Evolutionary conservation across 2,888 invertebrate genomes (phyloP), one percentile per base, ranked within the genome.

Genomic region (Azorinus chamasolen): DNA sequence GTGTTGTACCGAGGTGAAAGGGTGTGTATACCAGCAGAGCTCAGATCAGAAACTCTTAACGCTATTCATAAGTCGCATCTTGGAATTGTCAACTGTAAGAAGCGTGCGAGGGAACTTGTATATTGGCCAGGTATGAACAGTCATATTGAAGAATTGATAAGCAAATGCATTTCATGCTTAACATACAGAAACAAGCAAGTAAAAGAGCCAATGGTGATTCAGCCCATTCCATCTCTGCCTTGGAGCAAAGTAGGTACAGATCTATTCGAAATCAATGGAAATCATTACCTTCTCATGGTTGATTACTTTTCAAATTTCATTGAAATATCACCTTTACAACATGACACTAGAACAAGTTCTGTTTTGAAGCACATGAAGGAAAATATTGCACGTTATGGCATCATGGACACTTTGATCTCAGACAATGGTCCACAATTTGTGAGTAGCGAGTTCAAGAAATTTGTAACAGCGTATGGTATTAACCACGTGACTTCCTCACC

Each of bases 381-480:
- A 46, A 72, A 63, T 51, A 77, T 78, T 54, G 76, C 79, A 2
- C 18, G 76, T 18, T 74, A 75, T 68, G 81, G 80, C 22, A 78
- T 83, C 20, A 75, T 72, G 54, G 74, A 69, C 62, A 64, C 37
- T 12, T 37, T 81, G 0, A 53, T 74, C 4, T 66, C 63, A 41
- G 84, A 84, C 45, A 61, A 1, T 61, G n/a, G n/a, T n/a, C n/a
- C n/a, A n/a, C n/a, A n/a, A n/a, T n/a, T n/a, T n/a, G n/a, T n/a
- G n/a, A n/a, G 75, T 48, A 2, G 16, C 1, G 69, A 80, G 39
- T 83, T 82, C 48, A 64, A 57, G 39, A 39, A 63, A 1, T 53
- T 63, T 10, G 6, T 41, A 20, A 2, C 39, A 22, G 41, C 10
- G 10, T 39, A 62, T 46, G 51, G 54, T 0, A 50, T 63, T 22